These are phyloP conservation scores for Alentia gelatinosa DNA, from an alignment of 2,888 invertebrate genomes.

Conservation along the genomic window DNA sequence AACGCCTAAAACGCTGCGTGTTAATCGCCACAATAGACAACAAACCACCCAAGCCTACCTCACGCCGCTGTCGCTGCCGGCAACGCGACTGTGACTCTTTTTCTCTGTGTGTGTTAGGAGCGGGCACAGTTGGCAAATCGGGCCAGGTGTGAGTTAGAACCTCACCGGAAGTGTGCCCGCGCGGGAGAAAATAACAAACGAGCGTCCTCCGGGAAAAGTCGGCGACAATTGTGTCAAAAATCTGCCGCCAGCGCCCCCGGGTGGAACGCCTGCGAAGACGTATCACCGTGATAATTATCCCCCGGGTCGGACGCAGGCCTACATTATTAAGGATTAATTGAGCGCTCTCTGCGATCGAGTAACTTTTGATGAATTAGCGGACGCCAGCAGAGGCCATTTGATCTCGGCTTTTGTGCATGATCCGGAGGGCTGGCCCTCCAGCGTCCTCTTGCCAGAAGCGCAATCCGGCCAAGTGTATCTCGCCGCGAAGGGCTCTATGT, in stretches of 20 bases:
- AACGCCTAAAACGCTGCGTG: not conserved
- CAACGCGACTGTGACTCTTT: too few species aligned
- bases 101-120: not conserved
- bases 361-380: conserved; percentile 37
- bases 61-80: not conserved
- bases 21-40: not conserved
- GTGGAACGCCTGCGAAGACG: not conserved
- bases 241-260: not conserved
- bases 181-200: not conserved
- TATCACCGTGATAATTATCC: conserved; percentile 33
- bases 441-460: not conserved
- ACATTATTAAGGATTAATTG: conserved; percentile 36
- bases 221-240: conserved; percentile 23
- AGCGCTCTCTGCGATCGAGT: not conserved
- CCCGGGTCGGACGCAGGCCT: not conserved
- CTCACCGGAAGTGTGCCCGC: not conserved
- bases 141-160: not conserved
- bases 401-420: not conserved
- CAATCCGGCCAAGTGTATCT: not conserved
- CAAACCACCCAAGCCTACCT: not conserved
- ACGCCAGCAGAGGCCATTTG: not conserved
- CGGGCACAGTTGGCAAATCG: not conserved
- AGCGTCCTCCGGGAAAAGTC: not conserved
- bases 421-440: not conserved
- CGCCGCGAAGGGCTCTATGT: not conserved